Percentiles rank a stretch among this genome's conserved stretches.
Evolutionary conservation across 2,888 invertebrate genomes (phyloP).

Genomic region (Chorisops tibialis): DNA sequence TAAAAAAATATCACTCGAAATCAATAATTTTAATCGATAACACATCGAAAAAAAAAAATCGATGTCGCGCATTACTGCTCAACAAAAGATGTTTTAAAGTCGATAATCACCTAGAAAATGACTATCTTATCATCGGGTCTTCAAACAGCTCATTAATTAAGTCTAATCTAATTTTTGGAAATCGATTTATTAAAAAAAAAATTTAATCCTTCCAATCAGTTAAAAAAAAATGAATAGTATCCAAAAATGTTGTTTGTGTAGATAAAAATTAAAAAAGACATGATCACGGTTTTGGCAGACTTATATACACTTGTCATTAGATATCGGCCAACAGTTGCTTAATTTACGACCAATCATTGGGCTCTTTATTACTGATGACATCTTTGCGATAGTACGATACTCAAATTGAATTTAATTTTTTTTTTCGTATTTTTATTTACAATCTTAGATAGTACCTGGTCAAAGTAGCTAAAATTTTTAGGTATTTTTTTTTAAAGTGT

Average conservation of each 20-base stretch:
- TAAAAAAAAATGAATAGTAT: too few relatives aligned
- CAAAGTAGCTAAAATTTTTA: too few relatives aligned
- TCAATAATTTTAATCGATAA: not conserved
- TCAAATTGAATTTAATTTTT: too few relatives aligned
- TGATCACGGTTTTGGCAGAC: too few relatives aligned
- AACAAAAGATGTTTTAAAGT: not conserved
- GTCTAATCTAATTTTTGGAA: not conserved
- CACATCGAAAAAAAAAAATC: not conserved
- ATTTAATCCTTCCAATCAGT: too few relatives aligned
- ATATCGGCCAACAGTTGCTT: not conserved
- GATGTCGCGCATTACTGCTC: not conserved
- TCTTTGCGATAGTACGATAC: slow-evolving; percentile 3
- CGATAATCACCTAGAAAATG: not conserved
- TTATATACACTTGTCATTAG: too few relatives aligned
- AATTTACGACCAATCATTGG: slow-evolving; percentile 10
- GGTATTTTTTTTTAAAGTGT: too few relatives aligned
- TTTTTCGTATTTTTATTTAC: too few relatives aligned
- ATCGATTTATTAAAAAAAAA: too few relatives aligned
- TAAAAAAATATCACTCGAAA: not conserved
- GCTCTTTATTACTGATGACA: slow-evolving; percentile 9
- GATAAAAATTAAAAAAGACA: too few relatives aligned
- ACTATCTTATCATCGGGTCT: slow-evolving; percentile 4
- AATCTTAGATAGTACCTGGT: too few relatives aligned
- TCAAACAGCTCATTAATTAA: not conserved
- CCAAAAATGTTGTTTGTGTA: too few relatives aligned